Evolutionary conservation across 2,797 vertebrate species (phyloP).

Genomic region (Gallinago stenura): DNA sequence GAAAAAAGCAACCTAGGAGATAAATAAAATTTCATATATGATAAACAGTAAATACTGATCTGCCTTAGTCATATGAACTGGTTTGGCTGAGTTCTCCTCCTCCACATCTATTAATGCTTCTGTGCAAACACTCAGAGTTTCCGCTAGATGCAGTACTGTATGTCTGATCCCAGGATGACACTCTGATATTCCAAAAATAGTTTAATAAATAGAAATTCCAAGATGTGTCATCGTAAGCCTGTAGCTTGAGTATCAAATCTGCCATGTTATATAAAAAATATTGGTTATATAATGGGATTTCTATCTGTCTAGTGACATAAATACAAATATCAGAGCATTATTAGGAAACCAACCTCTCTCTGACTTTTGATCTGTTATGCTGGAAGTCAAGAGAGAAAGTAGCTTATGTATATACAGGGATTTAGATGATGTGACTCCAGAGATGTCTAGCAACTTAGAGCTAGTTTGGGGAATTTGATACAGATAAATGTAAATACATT

Average conservation of each 20-base stretch:
- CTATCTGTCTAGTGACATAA: constrained; percentile 47
- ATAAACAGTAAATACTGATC: constrained; percentile 40
- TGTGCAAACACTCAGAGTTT: background rate
- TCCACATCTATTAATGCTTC: background rate
- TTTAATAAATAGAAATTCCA: constrained; percentile 48
- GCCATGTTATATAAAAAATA: constrained; percentile 48
- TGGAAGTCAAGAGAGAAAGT: constrained; percentile 13
- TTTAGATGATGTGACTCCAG: background rate
- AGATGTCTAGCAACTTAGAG: background rate
- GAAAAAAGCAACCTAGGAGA: background rate
- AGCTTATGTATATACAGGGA: background rate
- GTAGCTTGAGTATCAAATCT: constrained; percentile 31
- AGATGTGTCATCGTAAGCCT: constrained; percentile 41
- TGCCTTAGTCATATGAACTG: background rate
- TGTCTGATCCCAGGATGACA: constrained; percentile 33
- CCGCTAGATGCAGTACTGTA: background rate
- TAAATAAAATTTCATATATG: background rate
- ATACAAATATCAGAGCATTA: constrained; percentile 26
- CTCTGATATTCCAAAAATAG: constrained; percentile 50
- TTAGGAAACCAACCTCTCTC: constrained; percentile 16
- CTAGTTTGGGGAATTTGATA: background rate
- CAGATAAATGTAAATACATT: background rate
- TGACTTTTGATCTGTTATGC: constrained; percentile 22
- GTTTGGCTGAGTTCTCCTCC: background rate
- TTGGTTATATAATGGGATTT: constrained; percentile 70